Percentiles rank a stretch among this genome's conserved stretches.
Conservation (phyloP, 1,140 invertebrate species). For the Daktulosphaira vitifoliae region DNA sequence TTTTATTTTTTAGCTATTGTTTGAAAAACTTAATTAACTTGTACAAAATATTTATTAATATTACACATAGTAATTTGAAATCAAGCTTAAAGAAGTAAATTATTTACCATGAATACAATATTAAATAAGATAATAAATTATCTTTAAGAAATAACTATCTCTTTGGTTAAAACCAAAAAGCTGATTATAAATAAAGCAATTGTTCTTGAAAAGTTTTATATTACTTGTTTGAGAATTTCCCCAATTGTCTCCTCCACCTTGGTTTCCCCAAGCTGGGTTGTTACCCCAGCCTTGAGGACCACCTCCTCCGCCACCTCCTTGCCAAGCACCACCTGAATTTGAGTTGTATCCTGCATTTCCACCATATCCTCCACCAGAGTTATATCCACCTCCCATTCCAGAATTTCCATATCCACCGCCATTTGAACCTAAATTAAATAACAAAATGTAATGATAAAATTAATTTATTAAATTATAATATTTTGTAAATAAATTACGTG, state of each 20-base stretch:
- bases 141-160: too few species aligned
- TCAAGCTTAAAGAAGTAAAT: too few species aligned
- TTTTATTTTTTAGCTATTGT: too few species aligned
- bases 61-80: too few species aligned
- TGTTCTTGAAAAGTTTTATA: too few species aligned
- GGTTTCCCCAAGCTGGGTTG: conserved; percentile 18
- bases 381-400: conserved; percentile 39
- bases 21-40: too few species aligned
- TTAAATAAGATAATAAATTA: too few species aligned
- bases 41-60: too few species aligned
- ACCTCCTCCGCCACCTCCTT: conserved; percentile 30
- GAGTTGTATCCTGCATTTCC: conserved; percentile 32
- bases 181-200: too few species aligned
- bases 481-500: neutral
- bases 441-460: neutral
- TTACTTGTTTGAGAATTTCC: conserved; percentile 21
- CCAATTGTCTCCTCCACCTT: conserved; percentile 16
- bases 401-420: conserved; percentile 35
- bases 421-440: conserved; percentile 12
- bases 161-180: too few species aligned
- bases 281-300: conserved; percentile 16
- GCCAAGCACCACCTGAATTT: conserved; percentile 13
- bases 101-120: too few species aligned
- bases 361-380: conserved; percentile 36
- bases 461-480: neutral